Percentiles rank a stretch among this genome's conserved stretches.
Conservation (phyloP, 2,113 vertebrate genomes). For the Sturnus vulgaris region DNA sequence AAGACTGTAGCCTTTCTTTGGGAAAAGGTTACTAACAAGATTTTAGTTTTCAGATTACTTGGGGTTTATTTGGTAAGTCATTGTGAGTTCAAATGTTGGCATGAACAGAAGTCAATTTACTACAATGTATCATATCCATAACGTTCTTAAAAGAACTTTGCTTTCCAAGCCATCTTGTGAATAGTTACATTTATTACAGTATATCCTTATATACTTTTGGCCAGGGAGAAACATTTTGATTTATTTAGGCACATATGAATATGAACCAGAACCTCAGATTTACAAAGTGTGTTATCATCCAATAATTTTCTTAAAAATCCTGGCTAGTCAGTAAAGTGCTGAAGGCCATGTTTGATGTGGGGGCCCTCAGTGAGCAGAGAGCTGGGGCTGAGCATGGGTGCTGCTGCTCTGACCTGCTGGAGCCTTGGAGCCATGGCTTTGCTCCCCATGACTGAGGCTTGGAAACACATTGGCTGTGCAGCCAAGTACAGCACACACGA, state of each 20-base stretch:
- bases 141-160: neutral
- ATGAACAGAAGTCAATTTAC: neutral
- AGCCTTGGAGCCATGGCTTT: neutral
- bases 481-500: neutral
- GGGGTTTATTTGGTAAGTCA: neutral
- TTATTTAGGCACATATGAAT: neutral
- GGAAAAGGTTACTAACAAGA: neutral
- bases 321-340: neutral
- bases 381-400: fast-evolving
- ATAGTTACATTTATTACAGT: neutral
- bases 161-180: neutral
- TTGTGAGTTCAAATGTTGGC: neutral
- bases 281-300: neutral
- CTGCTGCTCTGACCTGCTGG: neutral
- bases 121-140: neutral
- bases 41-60: neutral
- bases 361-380: neutral
- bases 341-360: neutral
- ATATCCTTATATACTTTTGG: neutral
- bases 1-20: neutral
- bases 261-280: neutral
- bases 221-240: neutral
- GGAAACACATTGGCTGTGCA: neutral
- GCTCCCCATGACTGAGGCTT: neutral
- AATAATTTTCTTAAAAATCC: neutral